Base-by-base conservation (phyloP, 2,888 invertebrate genomes). In the Spatulosminthurus flaviceps region DNA sequence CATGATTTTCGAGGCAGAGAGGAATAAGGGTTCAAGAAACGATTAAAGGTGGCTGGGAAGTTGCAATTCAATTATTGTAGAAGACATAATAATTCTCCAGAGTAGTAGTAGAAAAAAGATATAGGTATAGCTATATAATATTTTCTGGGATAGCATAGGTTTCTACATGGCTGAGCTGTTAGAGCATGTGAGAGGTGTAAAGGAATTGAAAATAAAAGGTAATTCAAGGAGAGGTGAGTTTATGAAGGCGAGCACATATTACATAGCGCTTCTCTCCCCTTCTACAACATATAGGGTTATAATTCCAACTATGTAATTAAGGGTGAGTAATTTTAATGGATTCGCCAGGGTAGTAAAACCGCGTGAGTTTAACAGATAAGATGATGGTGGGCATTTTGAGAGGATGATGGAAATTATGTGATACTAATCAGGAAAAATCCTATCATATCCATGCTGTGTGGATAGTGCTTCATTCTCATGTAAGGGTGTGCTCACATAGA, bases 311-410 rank as follows among this genome's bases (percentile, higher is more conserved):
- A 43, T 72, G 71, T 24, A 72, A 72, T 72, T 72, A 72, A 72
- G 43, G 21, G 11, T 16, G 43, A 24, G 71, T 72, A 72, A 72
- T 72, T 72, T 72, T 72, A 72, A 72, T 72, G 71, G 26, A 43
- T 26, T 43, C 22, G 24, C 70, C 43, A 72, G 28, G 71, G 71
- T 72, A 72, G 71, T 72, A 72, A 72, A 72, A 72, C 43, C 16
- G 71, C 42, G 24, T 72, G 71, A 43, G 43, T 43, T 43, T 67
- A 22, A 29, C 9, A 67, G 67, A 9, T 26, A n/a, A 67, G 28
- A 22, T 28, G 67, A 28, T 26, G 67, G n/a, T 26, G 29, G 67
- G 29, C n/a, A 28, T 67, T n/a, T 19, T 1, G 29, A 67, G 21
- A 29, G 1, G 19, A 67, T n/a, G n/a, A n/a, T 26, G 1, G 67